Percentiles rank a stretch among this genome's conserved stretches.
phyloP scores from a whole-genome alignment of 2,888 invertebrate species.

The Tipula vernalis region DNA sequence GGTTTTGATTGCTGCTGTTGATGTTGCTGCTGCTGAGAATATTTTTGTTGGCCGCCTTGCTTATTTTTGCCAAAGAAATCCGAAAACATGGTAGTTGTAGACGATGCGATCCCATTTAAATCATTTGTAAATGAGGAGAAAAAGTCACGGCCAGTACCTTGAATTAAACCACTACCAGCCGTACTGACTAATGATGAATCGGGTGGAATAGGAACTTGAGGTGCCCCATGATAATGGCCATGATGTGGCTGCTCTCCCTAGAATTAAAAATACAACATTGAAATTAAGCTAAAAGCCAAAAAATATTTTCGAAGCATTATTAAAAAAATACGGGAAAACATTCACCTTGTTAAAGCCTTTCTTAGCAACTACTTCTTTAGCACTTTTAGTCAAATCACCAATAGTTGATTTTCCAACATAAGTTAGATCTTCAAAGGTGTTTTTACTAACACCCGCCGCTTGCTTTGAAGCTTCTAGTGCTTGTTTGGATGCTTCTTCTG shows the following conservation, averaged over 20 bases:
- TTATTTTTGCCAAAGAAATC: constrained; percentile 75
- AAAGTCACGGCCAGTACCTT: constrained; percentile 64
- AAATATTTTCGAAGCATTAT: not conserved
- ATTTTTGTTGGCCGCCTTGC: constrained; percentile 10
- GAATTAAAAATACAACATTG: not conserved
- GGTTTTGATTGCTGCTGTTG: constrained; percentile 28
- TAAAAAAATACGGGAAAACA: not conserved
- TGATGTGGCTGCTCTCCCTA: not conserved
- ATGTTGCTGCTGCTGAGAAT: constrained; percentile 18
- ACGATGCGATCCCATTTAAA: constrained; percentile 82
- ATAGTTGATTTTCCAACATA: constrained; percentile 83
- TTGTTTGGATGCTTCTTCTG: constrained; percentile 73
- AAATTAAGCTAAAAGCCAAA: not conserved
- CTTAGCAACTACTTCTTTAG: constrained; percentile 76
- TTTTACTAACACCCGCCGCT: constrained; percentile 77
- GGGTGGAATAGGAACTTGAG: not conserved
- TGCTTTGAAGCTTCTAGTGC: constrained; percentile 79
- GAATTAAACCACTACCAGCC: constrained; percentile 34
- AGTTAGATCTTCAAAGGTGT: constrained; percentile 75
- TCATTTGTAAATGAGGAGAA: constrained; percentile 87
- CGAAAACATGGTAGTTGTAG: constrained; percentile 87
- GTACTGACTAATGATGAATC: constrained; percentile 29
- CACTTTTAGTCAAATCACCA: constrained; percentile 82
- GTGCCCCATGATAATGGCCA: constrained; percentile 15
- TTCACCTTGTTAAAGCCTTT: constrained; percentile 59